Evolutionary conservation across 2,797 vertebrate species (phyloP).

Genomic region (Silurus aristotelis): DNA sequence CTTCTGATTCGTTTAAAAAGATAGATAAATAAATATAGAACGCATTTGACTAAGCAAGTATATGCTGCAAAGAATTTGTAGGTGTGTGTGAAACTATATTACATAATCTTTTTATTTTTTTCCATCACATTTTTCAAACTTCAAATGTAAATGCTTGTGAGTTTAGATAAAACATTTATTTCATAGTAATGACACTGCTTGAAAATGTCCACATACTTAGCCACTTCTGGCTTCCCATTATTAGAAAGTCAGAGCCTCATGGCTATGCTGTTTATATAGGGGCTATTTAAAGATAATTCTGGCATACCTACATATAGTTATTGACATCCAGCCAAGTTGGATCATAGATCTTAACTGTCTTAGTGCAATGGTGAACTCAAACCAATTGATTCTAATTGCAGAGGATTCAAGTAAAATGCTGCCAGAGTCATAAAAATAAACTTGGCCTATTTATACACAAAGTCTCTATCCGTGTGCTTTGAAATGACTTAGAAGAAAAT

Average conservation of each 20-base stretch:
- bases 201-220: background rate
- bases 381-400: conserved; percentile 12
- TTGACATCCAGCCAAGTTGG: background rate
- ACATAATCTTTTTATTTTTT: background rate
- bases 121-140: background rate
- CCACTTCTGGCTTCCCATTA: background rate
- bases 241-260: background rate
- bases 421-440: conserved; percentile 26
- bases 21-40: background rate
- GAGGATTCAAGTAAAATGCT: conserved; percentile 5
- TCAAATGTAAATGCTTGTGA: background rate
- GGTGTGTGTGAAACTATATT: background rate
- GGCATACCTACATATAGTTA: background rate
- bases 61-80: background rate
- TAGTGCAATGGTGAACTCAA: background rate
- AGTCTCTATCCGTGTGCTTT: conserved; percentile 61
- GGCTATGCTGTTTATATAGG: background rate
- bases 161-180: background rate
- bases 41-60: background rate
- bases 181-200: background rate
- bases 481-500: conserved; percentile 63
- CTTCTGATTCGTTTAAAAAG: background rate
- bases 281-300: background rate
- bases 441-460: conserved; percentile 35
- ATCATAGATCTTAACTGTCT: background rate